Percentiles rank a stretch among this genome's conserved stretches.
Evolutionary conservation across 2,888 invertebrate species (phyloP).

Genomic region (Nemapogon koenigi): DNA sequence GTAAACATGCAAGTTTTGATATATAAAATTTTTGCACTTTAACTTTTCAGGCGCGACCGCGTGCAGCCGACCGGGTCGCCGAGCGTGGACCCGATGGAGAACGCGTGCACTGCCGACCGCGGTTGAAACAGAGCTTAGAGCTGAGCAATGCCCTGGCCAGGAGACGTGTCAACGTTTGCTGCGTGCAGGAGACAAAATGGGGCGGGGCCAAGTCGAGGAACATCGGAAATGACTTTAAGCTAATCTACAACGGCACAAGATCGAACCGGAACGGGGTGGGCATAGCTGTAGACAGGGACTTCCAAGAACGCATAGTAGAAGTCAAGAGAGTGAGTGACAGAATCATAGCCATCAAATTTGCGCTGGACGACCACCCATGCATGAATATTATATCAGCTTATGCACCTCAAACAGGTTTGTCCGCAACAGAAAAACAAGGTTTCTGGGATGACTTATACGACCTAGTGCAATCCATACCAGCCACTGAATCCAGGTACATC

Average conservation of each 20-base stretch:
- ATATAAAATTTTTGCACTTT: too few species aligned
- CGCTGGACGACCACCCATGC: constrained; percentile 13
- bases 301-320: too few species aligned
- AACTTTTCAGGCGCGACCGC: too few species aligned
- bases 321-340: too few species aligned
- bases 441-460: constrained; percentile 17
- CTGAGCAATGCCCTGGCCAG: not conserved
- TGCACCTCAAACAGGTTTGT: constrained; percentile 15
- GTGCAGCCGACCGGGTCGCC: too few species aligned
- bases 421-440: constrained; percentile 10
- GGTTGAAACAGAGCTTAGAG: too few species aligned
- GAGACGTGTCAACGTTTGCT: constrained; percentile 2
- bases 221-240: constrained; percentile 1
- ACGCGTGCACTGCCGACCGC: too few species aligned
- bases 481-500: constrained; percentile 3
- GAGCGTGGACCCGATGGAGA: too few species aligned
- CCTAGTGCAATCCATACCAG: constrained; percentile 11
- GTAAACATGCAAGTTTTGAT: too few species aligned
- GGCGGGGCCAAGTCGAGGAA: constrained; percentile 1
- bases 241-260: constrained; percentile 11
- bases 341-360: constrained; percentile 15
- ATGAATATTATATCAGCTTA: constrained; percentile 16
- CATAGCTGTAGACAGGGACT: not conserved
- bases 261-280: constrained; percentile 10
- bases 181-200: constrained; percentile 1